phyloP scores from a whole-genome alignment of 2,113 vertebrate species.

The Chloebia gouldiae region DNA sequence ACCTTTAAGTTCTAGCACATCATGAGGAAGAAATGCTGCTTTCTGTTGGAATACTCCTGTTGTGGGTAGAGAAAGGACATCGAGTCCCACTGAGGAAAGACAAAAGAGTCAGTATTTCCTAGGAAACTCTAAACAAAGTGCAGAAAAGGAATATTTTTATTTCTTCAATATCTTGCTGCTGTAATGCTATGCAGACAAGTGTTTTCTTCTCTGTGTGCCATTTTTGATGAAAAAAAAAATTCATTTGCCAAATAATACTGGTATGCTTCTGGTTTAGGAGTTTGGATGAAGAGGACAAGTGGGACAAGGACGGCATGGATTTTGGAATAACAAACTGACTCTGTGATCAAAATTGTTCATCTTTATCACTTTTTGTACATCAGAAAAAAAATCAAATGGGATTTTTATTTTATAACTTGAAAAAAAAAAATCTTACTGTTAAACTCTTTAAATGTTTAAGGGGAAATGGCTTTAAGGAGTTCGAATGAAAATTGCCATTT shows the following conservation, averaged over 20 bases:
- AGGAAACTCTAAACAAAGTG: conserved; percentile 73
- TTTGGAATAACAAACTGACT: conserved; percentile 80
- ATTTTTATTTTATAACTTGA: conserved; percentile 99
- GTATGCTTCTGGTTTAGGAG: conserved; percentile 73
- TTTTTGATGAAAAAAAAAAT: conserved; percentile 79
- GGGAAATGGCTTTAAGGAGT: conserved; percentile 96
- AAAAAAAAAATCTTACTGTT: conserved; percentile 83
- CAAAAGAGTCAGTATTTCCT: conserved; percentile 66
- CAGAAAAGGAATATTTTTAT: conserved; percentile 80
- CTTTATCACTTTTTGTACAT: conserved; percentile 99
- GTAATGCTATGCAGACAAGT: conserved; percentile 88
- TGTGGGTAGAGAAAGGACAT: conserved; percentile 67
- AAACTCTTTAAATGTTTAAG: conserved; percentile 91
- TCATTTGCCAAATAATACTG: conserved; percentile 89
- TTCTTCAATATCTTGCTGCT: conserved; percentile 84
- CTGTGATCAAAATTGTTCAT: conserved; percentile 87
- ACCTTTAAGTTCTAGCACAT: conserved; percentile 59
- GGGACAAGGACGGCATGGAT: conserved; percentile 74
- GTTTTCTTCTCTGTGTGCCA: conserved; percentile 81
- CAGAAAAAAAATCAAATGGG: conserved; percentile 85
- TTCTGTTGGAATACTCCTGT: conserved; percentile 59
- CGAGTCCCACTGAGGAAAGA: conserved; percentile 61
- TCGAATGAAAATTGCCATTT: conserved; percentile 75
- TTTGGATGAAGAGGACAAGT: conserved; percentile 67
- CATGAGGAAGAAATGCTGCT: conserved; percentile 69